A percentile compares a stretch with the other conserved stretches of the same genome.
phyloP scores from a whole-genome alignment of 2,888 invertebrate genomes.

The Eutolmus rufibarbis region DNA sequence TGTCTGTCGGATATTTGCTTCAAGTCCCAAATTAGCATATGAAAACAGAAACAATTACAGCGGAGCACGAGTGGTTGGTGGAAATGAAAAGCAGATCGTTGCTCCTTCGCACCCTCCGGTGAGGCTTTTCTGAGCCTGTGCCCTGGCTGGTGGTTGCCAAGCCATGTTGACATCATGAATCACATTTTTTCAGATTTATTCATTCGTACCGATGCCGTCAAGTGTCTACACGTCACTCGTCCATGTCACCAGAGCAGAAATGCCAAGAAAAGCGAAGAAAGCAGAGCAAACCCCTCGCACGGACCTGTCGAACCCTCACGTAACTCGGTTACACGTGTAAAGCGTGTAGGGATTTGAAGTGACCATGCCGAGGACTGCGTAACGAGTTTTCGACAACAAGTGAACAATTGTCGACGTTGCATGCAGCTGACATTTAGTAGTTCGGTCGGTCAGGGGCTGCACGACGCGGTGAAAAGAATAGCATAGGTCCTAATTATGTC shows the following conservation, averaged over 20 bases:
- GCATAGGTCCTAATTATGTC: constrained; percentile 40
- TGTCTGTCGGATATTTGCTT: constrained; percentile 34
- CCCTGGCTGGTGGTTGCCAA: constrained; percentile 16
- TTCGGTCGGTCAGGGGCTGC: neutral
- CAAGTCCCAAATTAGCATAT: constrained; percentile 48
- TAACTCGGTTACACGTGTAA: constrained; percentile 42
- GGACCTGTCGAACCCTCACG: constrained; percentile 14
- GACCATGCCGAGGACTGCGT: neutral
- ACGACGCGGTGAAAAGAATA: neutral
- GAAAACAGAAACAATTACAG: constrained; percentile 48
- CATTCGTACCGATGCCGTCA: neutral
- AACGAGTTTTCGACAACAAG: constrained; percentile 38
- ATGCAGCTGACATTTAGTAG: constrained; percentile 42
- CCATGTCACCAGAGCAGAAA: constrained; percentile 1
- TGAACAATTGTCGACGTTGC: constrained; percentile 29
- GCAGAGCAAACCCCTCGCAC: neutral
- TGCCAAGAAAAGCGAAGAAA: constrained; percentile 3
- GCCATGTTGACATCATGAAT: constrained; percentile 40
- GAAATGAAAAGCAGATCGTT: constrained; percentile 39
- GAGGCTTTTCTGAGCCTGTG: neutral
- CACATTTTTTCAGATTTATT: constrained; percentile 11
- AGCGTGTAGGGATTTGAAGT: constrained; percentile 25
- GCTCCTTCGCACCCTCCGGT: neutral
- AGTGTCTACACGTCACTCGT: constrained; percentile 29
- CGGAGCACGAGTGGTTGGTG: constrained; percentile 29